phyloP scores from a whole-genome alignment of 2,888 invertebrate species.

The Listrodromus nycthemerus region DNA sequence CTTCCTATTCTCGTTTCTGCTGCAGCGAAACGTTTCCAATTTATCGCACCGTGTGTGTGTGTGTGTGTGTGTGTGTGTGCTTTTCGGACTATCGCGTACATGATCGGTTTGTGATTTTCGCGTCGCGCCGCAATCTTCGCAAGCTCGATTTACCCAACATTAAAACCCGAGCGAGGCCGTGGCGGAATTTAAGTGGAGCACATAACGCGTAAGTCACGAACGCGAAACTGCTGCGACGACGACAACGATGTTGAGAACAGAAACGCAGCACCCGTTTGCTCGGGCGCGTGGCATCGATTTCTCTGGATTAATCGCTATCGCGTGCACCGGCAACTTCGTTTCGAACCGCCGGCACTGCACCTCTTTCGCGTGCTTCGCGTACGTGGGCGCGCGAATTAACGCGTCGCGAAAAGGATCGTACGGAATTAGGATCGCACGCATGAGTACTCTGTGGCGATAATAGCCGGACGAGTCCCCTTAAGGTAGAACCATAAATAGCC shows the following conservation, averaged over 20 bases:
- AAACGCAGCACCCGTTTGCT: slow-evolving; percentile 13
- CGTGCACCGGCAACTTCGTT: slow-evolving; percentile 41
- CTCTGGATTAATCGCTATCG: slow-evolving; percentile 64
- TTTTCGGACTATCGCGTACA: background rate
- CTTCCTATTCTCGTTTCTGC: background rate
- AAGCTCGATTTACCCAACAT: slow-evolving; percentile 50
- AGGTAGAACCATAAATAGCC: background rate
- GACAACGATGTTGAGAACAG: background rate
- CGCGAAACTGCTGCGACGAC: background rate
- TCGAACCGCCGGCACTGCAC: slow-evolving; percentile 14
- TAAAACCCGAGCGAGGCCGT: slow-evolving; percentile 6
- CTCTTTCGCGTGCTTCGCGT: slow-evolving; percentile 18
- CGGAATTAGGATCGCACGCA: background rate
- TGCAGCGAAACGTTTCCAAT: slow-evolving; percentile 1
- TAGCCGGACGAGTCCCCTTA: background rate
- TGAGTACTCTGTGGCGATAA: background rate
- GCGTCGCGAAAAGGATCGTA: background rate
- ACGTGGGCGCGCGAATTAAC: background rate
- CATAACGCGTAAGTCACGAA: slow-evolving; percentile 1
- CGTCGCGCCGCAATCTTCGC: slow-evolving; percentile 18
- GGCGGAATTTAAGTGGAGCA: slow-evolving; percentile 32
- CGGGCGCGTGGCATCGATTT: slow-evolving; percentile 60
- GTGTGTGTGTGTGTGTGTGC: slow-evolving; percentile 1
- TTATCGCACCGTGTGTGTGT: background rate
- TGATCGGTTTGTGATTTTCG: slow-evolving; percentile 8